Percentiles rank a stretch among this genome's conserved stretches.
phyloP scores from a whole-genome alignment of 2,797 vertebrate species.

The Pangasius macronema region DNA sequence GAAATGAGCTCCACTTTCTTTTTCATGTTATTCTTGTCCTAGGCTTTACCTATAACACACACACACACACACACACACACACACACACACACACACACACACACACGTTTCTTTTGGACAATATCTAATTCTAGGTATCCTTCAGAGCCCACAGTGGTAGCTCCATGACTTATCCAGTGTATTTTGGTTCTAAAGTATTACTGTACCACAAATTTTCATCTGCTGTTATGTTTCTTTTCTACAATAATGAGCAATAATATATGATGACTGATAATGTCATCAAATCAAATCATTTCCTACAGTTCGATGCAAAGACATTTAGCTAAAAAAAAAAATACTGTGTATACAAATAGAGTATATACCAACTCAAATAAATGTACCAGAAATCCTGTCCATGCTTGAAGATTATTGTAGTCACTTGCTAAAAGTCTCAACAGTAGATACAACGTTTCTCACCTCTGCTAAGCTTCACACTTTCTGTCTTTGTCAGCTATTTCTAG shows the following conservation, averaged over 20 bases:
- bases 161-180: neutral
- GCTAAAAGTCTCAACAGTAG: neutral
- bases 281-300: neutral
- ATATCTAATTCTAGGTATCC: neutral
- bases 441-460: neutral
- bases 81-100: neutral
- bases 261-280: neutral
- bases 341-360: neutral
- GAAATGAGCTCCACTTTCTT: constrained; percentile 68
- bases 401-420: neutral
- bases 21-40: constrained; percentile 48
- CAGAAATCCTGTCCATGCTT: neutral
- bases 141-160: neutral
- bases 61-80: neutral
- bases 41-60: constrained; percentile 38
- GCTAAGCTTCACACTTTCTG: neutral
- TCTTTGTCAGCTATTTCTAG: neutral
- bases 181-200: neutral
- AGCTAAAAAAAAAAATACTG: neutral
- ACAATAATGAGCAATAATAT: neutral
- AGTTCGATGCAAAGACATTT: neutral
- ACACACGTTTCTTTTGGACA: neutral
- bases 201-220: neutral
- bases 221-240: neutral
- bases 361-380: neutral